Evolutionary conservation across 2,113 vertebrate species (phyloP).

Genomic region (Origma solitaria): DNA sequence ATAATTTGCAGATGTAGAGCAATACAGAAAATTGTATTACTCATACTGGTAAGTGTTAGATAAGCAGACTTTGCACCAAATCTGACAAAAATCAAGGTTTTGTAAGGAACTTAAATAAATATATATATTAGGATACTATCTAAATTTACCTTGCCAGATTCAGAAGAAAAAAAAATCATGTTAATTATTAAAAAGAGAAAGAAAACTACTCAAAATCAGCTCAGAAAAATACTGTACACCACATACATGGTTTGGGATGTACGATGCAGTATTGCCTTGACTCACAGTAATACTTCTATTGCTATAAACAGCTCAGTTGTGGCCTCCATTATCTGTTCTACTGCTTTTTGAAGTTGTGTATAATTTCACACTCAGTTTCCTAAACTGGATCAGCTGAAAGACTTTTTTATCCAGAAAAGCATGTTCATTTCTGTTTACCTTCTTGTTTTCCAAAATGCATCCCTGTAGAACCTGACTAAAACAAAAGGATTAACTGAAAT

Average conservation of each 20-base stretch:
- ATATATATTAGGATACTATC: not conserved
- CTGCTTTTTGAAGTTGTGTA: not conserved
- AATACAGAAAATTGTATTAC: not conserved
- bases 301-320: not conserved
- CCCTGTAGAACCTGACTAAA: not conserved
- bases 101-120: not conserved
- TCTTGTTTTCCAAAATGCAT: conserved; percentile 10
- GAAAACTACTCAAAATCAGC: not conserved
- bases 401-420: not conserved
- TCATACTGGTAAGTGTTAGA: not conserved
- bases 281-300: not conserved
- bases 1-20: not conserved
- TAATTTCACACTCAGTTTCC: not conserved
- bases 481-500: conserved; percentile 11
- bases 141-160: not conserved
- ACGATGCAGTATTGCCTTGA: not conserved
- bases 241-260: not conserved
- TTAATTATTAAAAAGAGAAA: not conserved
- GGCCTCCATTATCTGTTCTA: not conserved
- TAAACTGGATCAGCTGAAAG: not conserved
- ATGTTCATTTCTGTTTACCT: not conserved
- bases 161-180: not conserved
- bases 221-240: not conserved
- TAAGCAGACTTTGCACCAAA: not conserved
- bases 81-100: not conserved